A percentile compares a stretch with the other conserved stretches of the same genome.
Evolutionary conservation across 2,113 vertebrate species (phyloP).

Genomic region (Bungarus multicinctus): DNA sequence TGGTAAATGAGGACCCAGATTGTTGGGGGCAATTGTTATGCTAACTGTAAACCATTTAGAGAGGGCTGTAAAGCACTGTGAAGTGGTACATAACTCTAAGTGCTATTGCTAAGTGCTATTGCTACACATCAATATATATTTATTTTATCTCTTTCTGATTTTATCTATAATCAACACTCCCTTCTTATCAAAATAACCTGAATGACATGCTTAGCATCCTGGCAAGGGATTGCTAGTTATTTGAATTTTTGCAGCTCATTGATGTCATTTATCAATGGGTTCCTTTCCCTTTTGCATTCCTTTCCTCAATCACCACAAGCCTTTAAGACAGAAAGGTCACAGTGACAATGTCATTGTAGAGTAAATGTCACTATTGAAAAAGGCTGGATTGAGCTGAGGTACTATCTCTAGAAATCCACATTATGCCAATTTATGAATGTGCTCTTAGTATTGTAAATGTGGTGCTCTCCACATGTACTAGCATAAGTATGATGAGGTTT

Average conservation of each 20-base stretch:
- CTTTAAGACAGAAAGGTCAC: conserved; percentile 48
- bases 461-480: conserved; percentile 18
- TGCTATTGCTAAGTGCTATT: too few species aligned
- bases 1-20: too few species aligned
- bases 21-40: too few species aligned
- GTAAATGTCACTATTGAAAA: conserved; percentile 45
- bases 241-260: conserved; percentile 23
- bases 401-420: conserved; percentile 36
- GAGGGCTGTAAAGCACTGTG: too few species aligned
- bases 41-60: too few species aligned
- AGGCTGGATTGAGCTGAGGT: conserved; percentile 31
- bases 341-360: conserved; percentile 38
- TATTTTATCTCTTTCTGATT: conserved; percentile 1
- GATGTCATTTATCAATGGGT: conserved; percentile 36
- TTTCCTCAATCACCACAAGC: not conserved
- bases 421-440: conserved; percentile 56
- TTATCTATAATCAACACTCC: conserved; percentile 18
- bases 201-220: conserved; percentile 27
- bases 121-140: not conserved
- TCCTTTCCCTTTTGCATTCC: not conserved
- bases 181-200: conserved; percentile 17
- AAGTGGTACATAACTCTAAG: too few species aligned
- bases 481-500: conserved; percentile 42
- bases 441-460: conserved; percentile 37
- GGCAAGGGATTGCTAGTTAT: conserved; percentile 13